These are phyloP conservation scores for Clusia tigrina DNA, from an alignment of 2,888 invertebrate species.

Conservation along the genomic window DNA sequence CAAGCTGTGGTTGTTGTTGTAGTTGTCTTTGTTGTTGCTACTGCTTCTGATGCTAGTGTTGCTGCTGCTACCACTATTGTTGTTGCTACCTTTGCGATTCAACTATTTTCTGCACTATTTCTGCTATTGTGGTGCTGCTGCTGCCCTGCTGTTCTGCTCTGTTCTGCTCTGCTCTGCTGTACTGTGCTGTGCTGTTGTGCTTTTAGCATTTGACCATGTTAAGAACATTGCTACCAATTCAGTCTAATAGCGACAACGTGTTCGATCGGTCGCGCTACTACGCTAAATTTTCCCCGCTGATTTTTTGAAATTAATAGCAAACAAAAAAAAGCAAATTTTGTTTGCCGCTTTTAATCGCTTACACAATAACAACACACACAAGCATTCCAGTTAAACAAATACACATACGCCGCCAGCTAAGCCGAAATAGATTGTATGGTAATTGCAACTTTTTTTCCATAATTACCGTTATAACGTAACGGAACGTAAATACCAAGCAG, in stretches of 20 bases:
- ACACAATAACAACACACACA: conserved; percentile 28
- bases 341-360: conserved; percentile 43
- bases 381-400: conserved; percentile 1
- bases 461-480: too few species aligned
- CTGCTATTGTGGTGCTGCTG: background rate
- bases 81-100: conserved; percentile 1
- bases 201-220: conserved; percentile 15
- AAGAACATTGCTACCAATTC: conserved; percentile 45
- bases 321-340: conserved; percentile 11
- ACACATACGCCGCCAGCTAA: background rate
- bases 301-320: conserved; percentile 1
- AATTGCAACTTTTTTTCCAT: too few species aligned
- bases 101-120: conserved; percentile 6
- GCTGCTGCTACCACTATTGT: background rate
- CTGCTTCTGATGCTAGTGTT: background rate
- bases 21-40: background rate
- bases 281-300: conserved; percentile 25
- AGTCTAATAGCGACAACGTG: conserved; percentile 65
- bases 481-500: too few species aligned
- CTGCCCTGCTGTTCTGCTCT: background rate
- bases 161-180: too few species aligned
- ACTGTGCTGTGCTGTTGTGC: too few species aligned
- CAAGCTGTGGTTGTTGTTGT: background rate
- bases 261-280: conserved; percentile 62
- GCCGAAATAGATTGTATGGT: too few species aligned